Conservation (phyloP, 64 coral and sea anemone species). For the Montipora foliosa region DNA sequence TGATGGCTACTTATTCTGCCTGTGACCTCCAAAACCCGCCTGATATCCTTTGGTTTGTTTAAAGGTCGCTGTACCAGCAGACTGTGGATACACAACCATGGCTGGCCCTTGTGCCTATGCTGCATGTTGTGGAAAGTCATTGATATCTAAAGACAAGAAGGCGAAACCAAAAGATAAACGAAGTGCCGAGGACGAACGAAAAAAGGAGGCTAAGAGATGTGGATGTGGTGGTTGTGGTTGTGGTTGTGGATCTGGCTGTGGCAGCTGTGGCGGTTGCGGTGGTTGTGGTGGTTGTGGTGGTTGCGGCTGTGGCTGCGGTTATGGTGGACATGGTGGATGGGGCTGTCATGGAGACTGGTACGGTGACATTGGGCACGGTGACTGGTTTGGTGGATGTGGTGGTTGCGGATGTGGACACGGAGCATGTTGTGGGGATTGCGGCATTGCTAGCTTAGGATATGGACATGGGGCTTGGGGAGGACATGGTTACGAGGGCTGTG, state of each 20-base stretch:
- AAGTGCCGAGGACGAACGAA: not conserved
- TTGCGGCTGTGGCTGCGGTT: conserved; percentile 32
- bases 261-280: not conserved
- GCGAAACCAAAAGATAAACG: conserved; percentile 39
- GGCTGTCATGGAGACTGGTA: conserved; percentile 38
- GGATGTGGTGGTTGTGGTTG: conserved; percentile 69
- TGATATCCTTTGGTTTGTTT: not conserved
- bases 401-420: conserved; percentile 36
- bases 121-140: conserved; percentile 67
- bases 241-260: conserved; percentile 15
- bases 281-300: conserved; percentile 65
- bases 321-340: not conserved
- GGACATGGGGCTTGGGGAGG: conserved; percentile 60
- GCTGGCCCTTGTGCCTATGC: conserved; percentile 24
- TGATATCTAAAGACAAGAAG: conserved; percentile 37
- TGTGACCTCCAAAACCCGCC: no score
- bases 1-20: no score
- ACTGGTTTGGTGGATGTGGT: conserved; percentile 43
- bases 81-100: conserved; percentile 26
- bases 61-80: not conserved
- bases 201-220: conserved; percentile 65
- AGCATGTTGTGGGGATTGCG: conserved; percentile 31
- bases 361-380: conserved; percentile 44
- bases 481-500: conserved; percentile 49
- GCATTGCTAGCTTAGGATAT: conserved; percentile 26